A percentile compares a stretch with the other conserved stretches of the same genome.
Evolutionary conservation across 2,888 invertebrate genomes (phyloP).

Genomic region (Leptinotarsa peninsularis): DNA sequence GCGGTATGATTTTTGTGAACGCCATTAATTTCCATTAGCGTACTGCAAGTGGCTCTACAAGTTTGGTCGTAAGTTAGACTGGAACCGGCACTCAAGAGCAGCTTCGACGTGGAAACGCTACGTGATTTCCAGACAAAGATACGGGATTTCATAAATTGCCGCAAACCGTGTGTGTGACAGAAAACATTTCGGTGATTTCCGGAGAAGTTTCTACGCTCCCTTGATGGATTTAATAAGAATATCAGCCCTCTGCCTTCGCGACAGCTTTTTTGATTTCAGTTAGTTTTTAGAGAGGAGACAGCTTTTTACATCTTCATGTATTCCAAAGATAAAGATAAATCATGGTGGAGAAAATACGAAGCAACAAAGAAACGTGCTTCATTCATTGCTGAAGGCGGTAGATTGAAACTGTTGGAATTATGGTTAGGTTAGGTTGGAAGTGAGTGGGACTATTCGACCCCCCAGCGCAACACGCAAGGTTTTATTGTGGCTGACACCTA

Average conservation of each 20-base stretch:
- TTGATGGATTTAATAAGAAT: neutral
- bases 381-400: too few relatives aligned
- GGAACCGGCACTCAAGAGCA: constrained; percentile 45
- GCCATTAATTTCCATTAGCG: constrained; percentile 54
- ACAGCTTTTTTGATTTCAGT: neutral
- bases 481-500: too few relatives aligned
- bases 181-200: constrained; percentile 5
- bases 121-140: constrained; percentile 37
- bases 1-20: constrained; percentile 43
- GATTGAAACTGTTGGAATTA: too few relatives aligned
- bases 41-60: constrained; percentile 52
- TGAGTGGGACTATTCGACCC: too few relatives aligned
- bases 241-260: too few relatives aligned
- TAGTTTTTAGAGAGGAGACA: too few relatives aligned
- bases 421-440: too few relatives aligned
- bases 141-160: constrained; percentile 26
- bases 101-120: constrained; percentile 38
- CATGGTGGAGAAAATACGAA: too few relatives aligned
- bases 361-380: too few relatives aligned
- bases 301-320: too few relatives aligned
- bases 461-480: too few relatives aligned
- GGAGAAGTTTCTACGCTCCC: neutral
- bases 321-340: too few relatives aligned
- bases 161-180: constrained; percentile 4
- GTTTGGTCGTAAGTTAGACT: constrained; percentile 49